A percentile compares a stretch with the other conserved stretches of the same genome.
phyloP scores from a whole-genome alignment of 2,113 vertebrate species.

The Ptyas mucosa region DNA sequence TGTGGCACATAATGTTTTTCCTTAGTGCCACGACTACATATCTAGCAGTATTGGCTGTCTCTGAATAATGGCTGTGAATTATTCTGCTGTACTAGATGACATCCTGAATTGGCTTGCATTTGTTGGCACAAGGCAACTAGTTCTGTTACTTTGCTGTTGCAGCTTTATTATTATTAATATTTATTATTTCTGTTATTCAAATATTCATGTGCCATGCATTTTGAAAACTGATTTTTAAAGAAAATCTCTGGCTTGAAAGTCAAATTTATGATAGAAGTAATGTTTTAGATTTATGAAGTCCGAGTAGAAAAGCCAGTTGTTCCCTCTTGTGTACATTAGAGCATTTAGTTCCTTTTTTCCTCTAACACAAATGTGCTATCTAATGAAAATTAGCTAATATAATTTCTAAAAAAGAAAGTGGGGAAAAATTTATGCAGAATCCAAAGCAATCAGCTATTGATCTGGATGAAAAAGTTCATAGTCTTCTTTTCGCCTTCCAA shows the following conservation, averaged over 20 bases:
- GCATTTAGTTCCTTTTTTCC: not conserved
- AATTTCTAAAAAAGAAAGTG: not conserved
- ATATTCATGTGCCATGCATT: not conserved
- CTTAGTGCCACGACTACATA: not conserved
- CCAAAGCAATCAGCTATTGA: not conserved
- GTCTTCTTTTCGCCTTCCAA: conserved; percentile 8
- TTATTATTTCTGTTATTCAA: not conserved
- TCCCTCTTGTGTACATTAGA: not conserved
- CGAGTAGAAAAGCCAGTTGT: not conserved
- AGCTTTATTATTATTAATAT: not conserved
- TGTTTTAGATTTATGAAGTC: not conserved
- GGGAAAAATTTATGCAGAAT: conserved; percentile 8
- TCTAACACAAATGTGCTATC: not conserved
- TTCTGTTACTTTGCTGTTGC: not conserved
- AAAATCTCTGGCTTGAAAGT: not conserved
- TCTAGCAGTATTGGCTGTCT: not conserved
- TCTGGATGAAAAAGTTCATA: not conserved
- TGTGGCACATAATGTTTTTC: not conserved
- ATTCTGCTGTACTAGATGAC: not conserved
- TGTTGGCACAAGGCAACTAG: conserved; percentile 1
- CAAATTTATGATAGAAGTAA: not conserved
- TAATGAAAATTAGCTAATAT: conserved; percentile 8
- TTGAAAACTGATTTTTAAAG: not conserved
- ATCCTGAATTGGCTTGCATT: conserved; percentile 14
- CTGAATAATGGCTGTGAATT: not conserved